A percentile compares a stretch with the other conserved stretches of the same genome.
These are phyloP conservation scores for Caloenas nicobarica DNA, from an alignment of 2,113 vertebrate genomes.

Conservation along the genomic window DNA sequence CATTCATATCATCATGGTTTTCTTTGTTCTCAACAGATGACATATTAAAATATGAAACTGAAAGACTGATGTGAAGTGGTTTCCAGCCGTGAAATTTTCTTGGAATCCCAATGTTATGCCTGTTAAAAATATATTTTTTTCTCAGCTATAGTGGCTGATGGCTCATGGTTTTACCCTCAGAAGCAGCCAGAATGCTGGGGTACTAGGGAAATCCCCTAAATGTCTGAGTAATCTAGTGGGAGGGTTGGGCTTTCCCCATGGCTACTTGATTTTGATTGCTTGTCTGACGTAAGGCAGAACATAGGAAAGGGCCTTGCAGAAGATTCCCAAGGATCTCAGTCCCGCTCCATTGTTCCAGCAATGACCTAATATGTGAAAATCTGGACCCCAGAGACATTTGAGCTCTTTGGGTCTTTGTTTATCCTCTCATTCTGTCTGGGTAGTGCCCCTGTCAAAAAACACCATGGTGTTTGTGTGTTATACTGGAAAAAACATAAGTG, in stretches of 20 bases:
- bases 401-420: not conserved
- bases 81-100: not conserved
- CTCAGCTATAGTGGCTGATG: not conserved
- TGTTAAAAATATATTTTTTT: not conserved
- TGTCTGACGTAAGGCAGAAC: not conserved
- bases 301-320: not conserved
- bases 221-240: not conserved
- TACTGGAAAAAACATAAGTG: not conserved
- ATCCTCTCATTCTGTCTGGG: not conserved
- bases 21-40: slow-evolving; percentile 35
- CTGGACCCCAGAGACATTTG: not conserved
- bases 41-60: slow-evolving; percentile 9
- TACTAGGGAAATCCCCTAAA: not conserved
- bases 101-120: not conserved
- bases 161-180: not conserved
- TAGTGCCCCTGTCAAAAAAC: not conserved
- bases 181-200: not conserved
- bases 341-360: not conserved
- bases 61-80: slow-evolving; percentile 7
- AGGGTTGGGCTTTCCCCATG: not conserved
- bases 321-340: not conserved
- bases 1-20: slow-evolving; percentile 30
- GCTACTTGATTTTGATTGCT: not conserved
- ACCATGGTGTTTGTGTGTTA: not conserved
- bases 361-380: not conserved